These are phyloP conservation scores for Tetraodon nigroviridis DNA, from an alignment of 2,113 vertebrate species.

Conservation along the genomic window DNA sequence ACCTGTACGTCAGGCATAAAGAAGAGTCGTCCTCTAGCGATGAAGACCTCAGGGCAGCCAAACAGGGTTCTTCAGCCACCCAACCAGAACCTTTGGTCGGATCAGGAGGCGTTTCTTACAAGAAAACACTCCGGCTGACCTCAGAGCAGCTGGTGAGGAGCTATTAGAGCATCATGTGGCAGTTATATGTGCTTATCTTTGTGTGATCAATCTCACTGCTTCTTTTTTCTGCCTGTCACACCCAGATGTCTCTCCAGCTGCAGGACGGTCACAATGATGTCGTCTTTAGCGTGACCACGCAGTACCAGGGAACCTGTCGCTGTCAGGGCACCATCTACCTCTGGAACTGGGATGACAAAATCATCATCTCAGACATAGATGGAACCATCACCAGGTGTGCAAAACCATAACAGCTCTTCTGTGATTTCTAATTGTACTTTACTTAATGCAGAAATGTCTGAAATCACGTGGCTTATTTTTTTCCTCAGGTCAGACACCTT, in stretches of 20 bases:
- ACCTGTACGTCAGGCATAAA: slow-evolving; percentile 73
- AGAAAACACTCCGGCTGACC: slow-evolving; percentile 89
- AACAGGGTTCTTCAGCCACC: slow-evolving; percentile 58
- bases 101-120: slow-evolving; percentile 81
- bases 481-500: slow-evolving; percentile 87
- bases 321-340: slow-evolving; percentile 97
- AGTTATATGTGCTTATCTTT: neutral
- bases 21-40: slow-evolving; percentile 93
- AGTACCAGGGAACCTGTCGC: slow-evolving; percentile 96
- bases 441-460: neutral
- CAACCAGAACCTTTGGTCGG: slow-evolving; percentile 61
- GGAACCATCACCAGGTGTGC: slow-evolving; percentile 93
- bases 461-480: neutral
- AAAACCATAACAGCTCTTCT: neutral
- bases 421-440: neutral
- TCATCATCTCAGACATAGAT: slow-evolving; percentile 96
- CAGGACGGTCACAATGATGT: slow-evolving; percentile 91
- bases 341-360: slow-evolving; percentile 97
- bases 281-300: slow-evolving; percentile 94
- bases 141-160: slow-evolving; percentile 91
- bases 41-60: slow-evolving; percentile 79
- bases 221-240: slow-evolving; percentile 1
- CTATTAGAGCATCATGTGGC: neutral
- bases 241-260: slow-evolving; percentile 86
- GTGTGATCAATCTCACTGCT: neutral